Base-by-base conservation (phyloP, 2,888 invertebrate species). In the Drymonia ruficornis region DNA sequence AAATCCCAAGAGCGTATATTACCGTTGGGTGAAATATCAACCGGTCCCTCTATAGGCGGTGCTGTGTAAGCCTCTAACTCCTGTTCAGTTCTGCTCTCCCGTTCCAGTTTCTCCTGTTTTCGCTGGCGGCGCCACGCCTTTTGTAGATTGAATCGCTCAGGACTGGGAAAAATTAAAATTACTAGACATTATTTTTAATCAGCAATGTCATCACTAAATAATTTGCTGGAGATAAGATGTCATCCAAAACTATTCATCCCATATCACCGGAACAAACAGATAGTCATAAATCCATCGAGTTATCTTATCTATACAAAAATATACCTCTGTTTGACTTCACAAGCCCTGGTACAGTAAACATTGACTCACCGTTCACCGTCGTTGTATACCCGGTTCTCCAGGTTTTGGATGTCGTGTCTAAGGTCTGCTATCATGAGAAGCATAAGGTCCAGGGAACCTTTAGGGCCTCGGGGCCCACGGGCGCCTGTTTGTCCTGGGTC, bases 381-480 rank as follows among this genome's bases (percentile, higher is more conserved):
- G 50, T 80, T 81, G 64, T 94, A 95, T 3, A 95, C 94, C 67
- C 84, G 89, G 23, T 93, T 85, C 72, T 95, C 95, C 40, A 95
- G 80, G 70, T 94, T 94, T 48, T 93, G 91, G 58, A 95, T 94
- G 69, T 95, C 95, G 61, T 95, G 94, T 52, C 94, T 85, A 34
- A 95, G 80, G 70, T 95, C 95, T 2, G 95, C 95, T 61, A 95
- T 81, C 69, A 95, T 84, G 0, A 95, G 87, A 47, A 95, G 85
- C 79, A 95, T 89, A 58, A 95, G 93, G 76, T 95, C 95, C 52
- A 95, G 84, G 2, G 94, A 94, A 2, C 94, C 95, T 53, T 93
- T 91, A 3, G 94, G 94, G 0, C 95, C 95, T 52, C 94, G 91
- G 0, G 93, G 88, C 0, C 95, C 95, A 34, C 93, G 83, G 0